Percentiles rank a stretch among this genome's conserved stretches.
Conservation (phyloP, 2,797 vertebrate genomes). For the Kryptolebias ocellatus region DNA sequence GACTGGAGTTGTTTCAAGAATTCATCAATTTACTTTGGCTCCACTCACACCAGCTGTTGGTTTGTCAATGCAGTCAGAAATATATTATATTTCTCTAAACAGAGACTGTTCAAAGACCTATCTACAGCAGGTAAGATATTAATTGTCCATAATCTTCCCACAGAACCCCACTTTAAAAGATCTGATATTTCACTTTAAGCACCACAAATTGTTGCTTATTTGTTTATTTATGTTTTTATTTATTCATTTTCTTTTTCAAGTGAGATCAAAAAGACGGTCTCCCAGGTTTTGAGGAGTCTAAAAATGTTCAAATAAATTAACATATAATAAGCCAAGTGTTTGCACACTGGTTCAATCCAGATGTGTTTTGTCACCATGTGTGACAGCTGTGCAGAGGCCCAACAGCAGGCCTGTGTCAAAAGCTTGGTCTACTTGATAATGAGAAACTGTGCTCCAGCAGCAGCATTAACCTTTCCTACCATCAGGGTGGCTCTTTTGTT, state of each 20-base stretch:
- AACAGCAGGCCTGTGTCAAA: constrained; percentile 55
- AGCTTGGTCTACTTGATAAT: constrained; percentile 60
- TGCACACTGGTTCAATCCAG: constrained; percentile 35
- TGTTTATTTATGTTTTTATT: constrained; percentile 36
- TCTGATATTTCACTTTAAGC: too few species aligned
- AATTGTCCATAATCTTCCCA: too few species aligned
- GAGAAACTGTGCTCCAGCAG: constrained; percentile 54
- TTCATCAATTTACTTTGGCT: too few species aligned
- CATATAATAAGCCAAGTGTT: constrained; percentile 33
- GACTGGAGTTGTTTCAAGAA: too few species aligned
- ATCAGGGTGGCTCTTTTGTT: constrained; percentile 48
- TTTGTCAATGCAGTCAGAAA: too few species aligned
- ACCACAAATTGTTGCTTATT: constrained; percentile 28
- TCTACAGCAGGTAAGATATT: too few species aligned
- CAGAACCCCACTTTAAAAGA: too few species aligned
- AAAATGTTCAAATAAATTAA: constrained; percentile 39
- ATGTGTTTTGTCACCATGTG: constrained; percentile 54
- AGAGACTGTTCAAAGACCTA: too few species aligned
- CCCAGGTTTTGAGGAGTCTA: not conserved
- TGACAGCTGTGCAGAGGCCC: constrained; percentile 44
- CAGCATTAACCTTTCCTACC: constrained; percentile 76
- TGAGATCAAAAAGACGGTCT: constrained; percentile 31
- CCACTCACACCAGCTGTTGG: too few species aligned
- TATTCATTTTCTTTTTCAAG: constrained; percentile 32
- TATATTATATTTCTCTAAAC: too few species aligned